Evolutionary conservation across 2,797 vertebrate genomes (phyloP).

Genomic region (Sebastes hopkinsi): DNA sequence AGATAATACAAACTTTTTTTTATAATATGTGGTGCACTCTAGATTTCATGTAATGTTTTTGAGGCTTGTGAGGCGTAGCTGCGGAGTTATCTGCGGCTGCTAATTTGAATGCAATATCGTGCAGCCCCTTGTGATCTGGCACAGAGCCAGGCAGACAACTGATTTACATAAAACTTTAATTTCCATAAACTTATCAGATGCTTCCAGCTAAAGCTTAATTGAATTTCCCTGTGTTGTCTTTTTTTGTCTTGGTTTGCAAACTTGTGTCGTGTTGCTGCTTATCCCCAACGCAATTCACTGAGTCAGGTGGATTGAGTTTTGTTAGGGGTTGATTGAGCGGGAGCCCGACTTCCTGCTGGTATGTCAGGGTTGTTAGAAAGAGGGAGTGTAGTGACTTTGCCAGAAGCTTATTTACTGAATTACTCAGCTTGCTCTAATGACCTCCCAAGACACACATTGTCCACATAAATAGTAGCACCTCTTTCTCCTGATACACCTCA

Average conservation of each 20-base stretch:
- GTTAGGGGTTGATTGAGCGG: background rate
- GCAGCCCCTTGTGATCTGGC: slow-evolving; percentile 58
- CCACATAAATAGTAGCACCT: slow-evolving; percentile 27
- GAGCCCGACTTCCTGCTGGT: slow-evolving; percentile 30
- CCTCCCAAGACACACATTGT: slow-evolving; percentile 60
- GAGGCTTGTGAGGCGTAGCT: slow-evolving; percentile 47
- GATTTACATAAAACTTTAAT: slow-evolving; percentile 81
- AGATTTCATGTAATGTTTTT: slow-evolving; percentile 45
- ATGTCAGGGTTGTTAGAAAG: slow-evolving; percentile 20
- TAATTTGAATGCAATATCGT: slow-evolving; percentile 69
- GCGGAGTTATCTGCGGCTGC: slow-evolving; percentile 48
- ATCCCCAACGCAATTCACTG: background rate
- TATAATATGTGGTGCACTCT: slow-evolving; percentile 11
- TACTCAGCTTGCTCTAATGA: slow-evolving; percentile 53
- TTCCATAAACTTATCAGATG: slow-evolving; percentile 79
- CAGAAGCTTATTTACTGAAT: slow-evolving; percentile 51
- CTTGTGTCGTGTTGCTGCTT: slow-evolving; percentile 19
- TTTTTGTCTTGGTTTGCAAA: slow-evolving; percentile 24
- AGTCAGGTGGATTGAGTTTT: slow-evolving; percentile 17
- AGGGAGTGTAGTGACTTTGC: slow-evolving; percentile 37
- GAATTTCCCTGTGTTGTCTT: slow-evolving; percentile 43
- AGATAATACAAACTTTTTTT: slow-evolving; percentile 12
- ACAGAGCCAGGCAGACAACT: slow-evolving; percentile 59
- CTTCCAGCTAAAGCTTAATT: slow-evolving; percentile 71
- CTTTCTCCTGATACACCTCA: background rate